phyloP scores from a whole-genome alignment of 92 coral and sea anemone species.

The Ricordea florida region DNA sequence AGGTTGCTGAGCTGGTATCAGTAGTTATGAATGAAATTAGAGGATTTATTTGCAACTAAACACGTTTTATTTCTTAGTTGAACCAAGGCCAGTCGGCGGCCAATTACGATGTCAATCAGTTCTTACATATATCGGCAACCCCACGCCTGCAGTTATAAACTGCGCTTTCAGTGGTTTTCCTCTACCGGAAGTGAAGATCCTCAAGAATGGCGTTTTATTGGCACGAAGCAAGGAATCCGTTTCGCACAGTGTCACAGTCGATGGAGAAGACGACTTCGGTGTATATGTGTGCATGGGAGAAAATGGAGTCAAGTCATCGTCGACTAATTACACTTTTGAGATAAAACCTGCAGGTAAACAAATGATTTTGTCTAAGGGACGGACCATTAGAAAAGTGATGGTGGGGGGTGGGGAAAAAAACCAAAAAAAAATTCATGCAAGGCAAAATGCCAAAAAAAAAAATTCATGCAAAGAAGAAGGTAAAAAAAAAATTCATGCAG shows the following conservation, averaged over 20 bases:
- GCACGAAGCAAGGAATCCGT: slow-evolving; percentile 50
- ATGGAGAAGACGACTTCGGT: slow-evolving; percentile 64
- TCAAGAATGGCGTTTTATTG: slow-evolving; percentile 47
- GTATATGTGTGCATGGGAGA: slow-evolving; percentile 48
- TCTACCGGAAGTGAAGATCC: slow-evolving; percentile 31
- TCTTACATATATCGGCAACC: slow-evolving; percentile 48
- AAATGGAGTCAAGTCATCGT: neutral
- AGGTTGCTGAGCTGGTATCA: too few species aligned
- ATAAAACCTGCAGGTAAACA: neutral
- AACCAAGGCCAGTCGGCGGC: neutral
- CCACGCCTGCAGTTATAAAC: slow-evolving; percentile 48
- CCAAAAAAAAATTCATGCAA: too few species aligned
- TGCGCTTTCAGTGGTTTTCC: slow-evolving; percentile 54
- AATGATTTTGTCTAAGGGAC: too few species aligned
- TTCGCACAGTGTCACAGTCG: slow-evolving; percentile 45
- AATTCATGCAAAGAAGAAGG: too few species aligned
- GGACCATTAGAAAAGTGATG: too few species aligned
- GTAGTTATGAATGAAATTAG: too few species aligned
- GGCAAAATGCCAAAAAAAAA: too few species aligned
- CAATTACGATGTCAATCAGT: slow-evolving; percentile 12
- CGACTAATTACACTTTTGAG: neutral
- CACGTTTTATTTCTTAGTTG: slow-evolving; percentile 10
- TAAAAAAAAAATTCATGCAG: too few species aligned
- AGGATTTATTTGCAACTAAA: neutral
- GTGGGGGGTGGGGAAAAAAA: too few species aligned